phyloP scores from a whole-genome alignment of 2,797 vertebrate species.

The Neoniphon sammara region DNA sequence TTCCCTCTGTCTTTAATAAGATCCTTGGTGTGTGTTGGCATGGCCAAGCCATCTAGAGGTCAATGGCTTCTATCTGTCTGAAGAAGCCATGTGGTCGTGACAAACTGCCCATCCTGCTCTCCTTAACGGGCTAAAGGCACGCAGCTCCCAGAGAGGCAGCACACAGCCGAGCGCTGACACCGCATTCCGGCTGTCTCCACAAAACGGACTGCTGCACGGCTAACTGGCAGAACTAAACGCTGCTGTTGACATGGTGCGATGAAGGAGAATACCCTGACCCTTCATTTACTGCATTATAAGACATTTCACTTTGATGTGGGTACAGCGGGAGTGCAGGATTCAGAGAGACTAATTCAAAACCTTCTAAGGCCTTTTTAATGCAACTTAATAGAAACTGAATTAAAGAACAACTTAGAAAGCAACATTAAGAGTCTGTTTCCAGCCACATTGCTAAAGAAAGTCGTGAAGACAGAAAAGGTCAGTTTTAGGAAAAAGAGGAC shows the following conservation, averaged over 20 bases:
- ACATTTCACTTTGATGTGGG: too few species aligned
- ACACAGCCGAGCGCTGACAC: slow-evolving; percentile 11
- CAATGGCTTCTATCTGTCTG: slow-evolving; percentile 55
- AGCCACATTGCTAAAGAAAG: too few species aligned
- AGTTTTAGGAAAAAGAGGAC: too few species aligned
- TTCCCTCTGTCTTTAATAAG: slow-evolving; percentile 39
- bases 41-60: slow-evolving; percentile 46
- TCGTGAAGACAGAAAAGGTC: too few species aligned
- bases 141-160: slow-evolving; percentile 19
- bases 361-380: too few species aligned
- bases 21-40: slow-evolving; percentile 34
- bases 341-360: too few species aligned
- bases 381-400: too few species aligned
- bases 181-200: background rate
- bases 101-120: slow-evolving; percentile 41
- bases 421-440: too few species aligned
- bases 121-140: slow-evolving; percentile 17
- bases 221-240: slow-evolving; percentile 1
- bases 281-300: background rate
- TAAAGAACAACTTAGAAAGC: too few species aligned
- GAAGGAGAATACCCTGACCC: background rate
- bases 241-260: too few species aligned
- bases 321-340: too few species aligned
- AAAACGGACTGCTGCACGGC: background rate
- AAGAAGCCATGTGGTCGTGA: slow-evolving; percentile 44